phyloP scores from a whole-genome alignment of 1,140 invertebrate species.

The Pectinophora gossypiella region DNA sequence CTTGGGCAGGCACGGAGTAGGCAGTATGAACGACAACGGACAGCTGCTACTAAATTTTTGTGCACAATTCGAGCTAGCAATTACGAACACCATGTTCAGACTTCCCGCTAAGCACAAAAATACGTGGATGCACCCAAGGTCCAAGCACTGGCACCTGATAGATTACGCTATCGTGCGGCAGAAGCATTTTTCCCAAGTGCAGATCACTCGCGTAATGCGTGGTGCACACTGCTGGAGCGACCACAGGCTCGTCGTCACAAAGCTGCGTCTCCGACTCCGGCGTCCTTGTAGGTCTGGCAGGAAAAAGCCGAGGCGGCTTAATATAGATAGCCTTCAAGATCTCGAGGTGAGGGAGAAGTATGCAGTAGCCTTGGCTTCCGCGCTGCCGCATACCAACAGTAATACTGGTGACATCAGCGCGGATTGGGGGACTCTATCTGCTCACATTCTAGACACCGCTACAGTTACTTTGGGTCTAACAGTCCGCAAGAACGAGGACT shows the following conservation, averaged over 20 bases:
- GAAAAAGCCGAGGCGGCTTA: constrained; percentile 1
- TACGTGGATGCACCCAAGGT: constrained; percentile 8
- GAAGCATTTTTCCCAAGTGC: constrained; percentile 19
- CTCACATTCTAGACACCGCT: constrained; percentile 14
- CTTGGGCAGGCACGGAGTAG: constrained; percentile 5
- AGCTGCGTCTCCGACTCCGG: too few species aligned
- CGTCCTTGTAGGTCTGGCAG: too few species aligned
- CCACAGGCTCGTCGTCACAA: too few species aligned
- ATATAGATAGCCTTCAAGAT: constrained; percentile 13
- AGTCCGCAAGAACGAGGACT: constrained; percentile 15
- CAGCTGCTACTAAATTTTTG: constrained; percentile 4
- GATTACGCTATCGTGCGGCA: constrained; percentile 22
- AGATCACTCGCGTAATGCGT: too few species aligned
- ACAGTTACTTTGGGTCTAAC: constrained; percentile 9
- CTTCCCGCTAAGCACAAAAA: constrained; percentile 1
- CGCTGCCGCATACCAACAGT: neutral
- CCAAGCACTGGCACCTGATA: too few species aligned
- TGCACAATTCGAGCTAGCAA: constrained; percentile 3
- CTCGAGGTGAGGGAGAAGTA: constrained; percentile 5
- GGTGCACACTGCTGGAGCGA: too few species aligned
- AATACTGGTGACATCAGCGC: constrained; percentile 6
- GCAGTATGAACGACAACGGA: constrained; percentile 8
- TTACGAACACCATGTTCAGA: constrained; percentile 3
- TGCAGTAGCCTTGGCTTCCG: neutral
- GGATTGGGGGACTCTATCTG: constrained; percentile 9